Base-by-base conservation (phyloP, 2,113 vertebrate species). In the Chamaea fasciata region DNA sequence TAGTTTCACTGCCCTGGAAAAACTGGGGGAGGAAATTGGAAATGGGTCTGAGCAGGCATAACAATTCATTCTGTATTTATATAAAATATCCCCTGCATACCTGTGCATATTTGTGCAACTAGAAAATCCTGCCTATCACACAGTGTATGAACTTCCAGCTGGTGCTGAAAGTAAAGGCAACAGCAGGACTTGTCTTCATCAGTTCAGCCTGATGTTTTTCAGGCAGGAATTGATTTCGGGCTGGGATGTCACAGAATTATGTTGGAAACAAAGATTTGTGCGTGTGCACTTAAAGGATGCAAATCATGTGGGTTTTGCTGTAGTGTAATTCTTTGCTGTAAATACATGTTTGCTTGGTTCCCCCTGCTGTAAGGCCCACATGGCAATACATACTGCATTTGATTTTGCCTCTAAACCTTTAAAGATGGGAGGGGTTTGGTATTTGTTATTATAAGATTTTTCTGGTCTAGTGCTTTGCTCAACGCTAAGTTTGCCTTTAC, bases 271-370 rank as follows among this genome's bases (percentile, higher is more conserved):
- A 67, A 84, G 88, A 60, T 52, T 44, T 33, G 26, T 78, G 30
- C 1, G 13, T 37, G 79, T 68, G 93, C 86, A 56, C 88, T 89
- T 78, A 46, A 37, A 62, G 70, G 82, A 79, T 53, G 64, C 92
- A 62, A 68, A 90, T 18, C 60, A 14, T 2, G 3, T 63, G 26
- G n/a, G 6, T 55, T 88, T 44, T 89, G 90, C 86, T 92, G 47
- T 87, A 71, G 77, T 92, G 65, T 68, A 68, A 87, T 56, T 81
- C 62, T 85, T 86, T 71, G 93, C 95, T 97, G 96, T 97, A 97
- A 95, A 97, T 97, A 97, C 42, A 2, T n/a, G 53, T 53, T 60
- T 87, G 93, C 92, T 96, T 92, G 59, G 44, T 77, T 7, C 33
- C 77, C 70, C 57, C 82, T 49, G 6, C 71, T 56, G 33, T 75